Evolutionary conservation across 2,888 invertebrate species (phyloP), one percentile per base, ranked within the genome.

Genomic region (Gari tellinella): DNA sequence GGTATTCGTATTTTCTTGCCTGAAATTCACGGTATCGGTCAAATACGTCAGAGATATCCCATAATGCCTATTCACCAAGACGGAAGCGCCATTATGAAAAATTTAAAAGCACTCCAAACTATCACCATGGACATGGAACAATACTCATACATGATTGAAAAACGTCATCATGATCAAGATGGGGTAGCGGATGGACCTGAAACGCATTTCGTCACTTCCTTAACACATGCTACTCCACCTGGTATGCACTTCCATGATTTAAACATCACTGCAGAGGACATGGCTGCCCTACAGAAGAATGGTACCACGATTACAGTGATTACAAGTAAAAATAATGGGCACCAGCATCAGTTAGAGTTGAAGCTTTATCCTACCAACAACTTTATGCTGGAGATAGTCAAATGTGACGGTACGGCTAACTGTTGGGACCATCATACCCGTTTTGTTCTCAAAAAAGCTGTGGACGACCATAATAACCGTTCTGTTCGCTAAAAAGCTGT

Each of bases 11-110:
- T 82, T 23, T 75, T 80, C 45, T 62, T 78, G 7, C 81, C 84
- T 0, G 69, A 83, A 14, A 87, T 89, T 37, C 77, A 80, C 1
- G 83, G 80, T 1, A 77, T 88, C 7, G 88, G 89, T 2, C 69
- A 69, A 7, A 37, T 88, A 8, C 76, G 89, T 12, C 72, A 77
- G 7, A 77, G 88, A 55, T 89, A 83, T 55, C 88, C 88, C 1
- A 79, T 89, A 19, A 66, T 85, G 15, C 74, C 89, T 0, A 58
- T 86, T 0, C 85, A 86, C 57, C 78, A 64, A 10, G 89, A 88
- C 45, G 87, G 88, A 19, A 80, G 73, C 46, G 66, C 66, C 17
- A 64, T 78, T 12, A 85, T 81, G 80, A 87, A 88, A 53, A 87
- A 88, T 53, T 31, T 89, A n/a, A n/a, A n/a, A n/a, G n/a, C n/a